Evolutionary conservation across 1,140 invertebrate genomes (phyloP).

Genomic region (Neomicropteryx cornuta): DNA sequence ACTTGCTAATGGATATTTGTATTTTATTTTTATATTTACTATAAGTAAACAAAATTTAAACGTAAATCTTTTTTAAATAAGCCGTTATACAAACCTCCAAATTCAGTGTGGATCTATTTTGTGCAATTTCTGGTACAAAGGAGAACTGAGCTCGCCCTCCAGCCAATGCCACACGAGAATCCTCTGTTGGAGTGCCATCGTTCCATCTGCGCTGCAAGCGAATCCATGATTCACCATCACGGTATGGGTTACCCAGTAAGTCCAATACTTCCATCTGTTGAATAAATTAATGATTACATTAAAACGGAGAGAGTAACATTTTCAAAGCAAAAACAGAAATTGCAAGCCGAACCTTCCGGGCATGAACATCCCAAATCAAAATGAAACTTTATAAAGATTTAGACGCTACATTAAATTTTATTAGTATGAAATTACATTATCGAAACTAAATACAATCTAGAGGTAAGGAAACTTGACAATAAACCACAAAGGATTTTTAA

Average conservation of each 20-base stretch:
- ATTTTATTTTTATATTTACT: too few species aligned
- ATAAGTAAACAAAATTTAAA: conserved; percentile 8
- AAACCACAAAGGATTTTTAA: too few species aligned
- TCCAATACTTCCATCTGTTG: conserved; percentile 29
- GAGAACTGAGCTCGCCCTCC: conserved; percentile 25
- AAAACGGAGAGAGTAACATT: not conserved
- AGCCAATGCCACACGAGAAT: conserved; percentile 20
- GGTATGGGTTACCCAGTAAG: too few species aligned
- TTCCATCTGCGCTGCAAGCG: conserved; percentile 29
- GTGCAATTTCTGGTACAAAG: conserved; percentile 21
- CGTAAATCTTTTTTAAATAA: conserved; percentile 8
- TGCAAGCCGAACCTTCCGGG: too few species aligned
- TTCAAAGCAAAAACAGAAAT: too few species aligned
- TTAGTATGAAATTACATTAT: too few species aligned
- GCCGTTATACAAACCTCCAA: conserved; percentile 25
- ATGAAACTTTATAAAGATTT: too few species aligned
- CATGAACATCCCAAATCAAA: too few species aligned
- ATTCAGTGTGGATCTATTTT: conserved; percentile 29
- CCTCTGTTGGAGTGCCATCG: conserved; percentile 27
- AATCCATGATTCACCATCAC: conserved; percentile 20
- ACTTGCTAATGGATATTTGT: too few species aligned
- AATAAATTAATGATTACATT: not conserved
- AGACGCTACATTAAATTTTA: too few species aligned
- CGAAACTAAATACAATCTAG: too few species aligned
- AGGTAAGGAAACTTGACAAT: too few species aligned